Conservation (phyloP, 2,888 invertebrate species). For the Orthosia cruda region DNA sequence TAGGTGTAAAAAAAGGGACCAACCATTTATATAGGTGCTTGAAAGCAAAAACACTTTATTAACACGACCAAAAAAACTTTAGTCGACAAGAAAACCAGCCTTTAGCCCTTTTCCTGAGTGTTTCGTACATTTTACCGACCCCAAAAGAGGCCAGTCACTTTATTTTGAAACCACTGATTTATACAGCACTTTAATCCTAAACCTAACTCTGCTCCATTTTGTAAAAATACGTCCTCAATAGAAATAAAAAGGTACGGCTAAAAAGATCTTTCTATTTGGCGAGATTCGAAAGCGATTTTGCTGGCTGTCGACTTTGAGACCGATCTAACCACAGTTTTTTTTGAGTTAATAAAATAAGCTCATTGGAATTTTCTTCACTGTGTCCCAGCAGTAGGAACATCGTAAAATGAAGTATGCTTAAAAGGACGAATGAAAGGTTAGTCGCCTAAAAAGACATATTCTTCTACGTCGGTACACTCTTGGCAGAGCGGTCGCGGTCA, state of each 20-base stretch:
- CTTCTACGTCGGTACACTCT: no score
- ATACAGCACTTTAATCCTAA: not conserved
- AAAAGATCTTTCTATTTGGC: not conserved
- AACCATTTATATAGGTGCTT: constrained; percentile 17
- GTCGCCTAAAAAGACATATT: no score
- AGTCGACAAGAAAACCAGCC: constrained; percentile 12
- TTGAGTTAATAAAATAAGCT: no score
- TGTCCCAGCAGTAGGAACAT: no score
- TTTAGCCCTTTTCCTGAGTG: not conserved
- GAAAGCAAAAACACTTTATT: constrained; percentile 12
- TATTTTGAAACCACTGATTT: constrained; percentile 50
- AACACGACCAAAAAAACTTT: not conserved
- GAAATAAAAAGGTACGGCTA: constrained; percentile 1
- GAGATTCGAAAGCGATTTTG: constrained; percentile 1
- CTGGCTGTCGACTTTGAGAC: not conserved
- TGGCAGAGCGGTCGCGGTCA: no score
- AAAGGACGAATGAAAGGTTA: no score
- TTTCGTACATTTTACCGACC: constrained; percentile 16
- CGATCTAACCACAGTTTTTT: not conserved
- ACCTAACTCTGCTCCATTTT: not conserved
- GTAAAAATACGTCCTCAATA: constrained; percentile 1
- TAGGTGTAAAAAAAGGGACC: not conserved
- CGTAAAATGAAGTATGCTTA: no score
- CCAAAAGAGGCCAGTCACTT: constrained; percentile 16
- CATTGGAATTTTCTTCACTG: no score